Conservation (phyloP, 2,888 invertebrate species). For the Ariolimax columbianus region DNA sequence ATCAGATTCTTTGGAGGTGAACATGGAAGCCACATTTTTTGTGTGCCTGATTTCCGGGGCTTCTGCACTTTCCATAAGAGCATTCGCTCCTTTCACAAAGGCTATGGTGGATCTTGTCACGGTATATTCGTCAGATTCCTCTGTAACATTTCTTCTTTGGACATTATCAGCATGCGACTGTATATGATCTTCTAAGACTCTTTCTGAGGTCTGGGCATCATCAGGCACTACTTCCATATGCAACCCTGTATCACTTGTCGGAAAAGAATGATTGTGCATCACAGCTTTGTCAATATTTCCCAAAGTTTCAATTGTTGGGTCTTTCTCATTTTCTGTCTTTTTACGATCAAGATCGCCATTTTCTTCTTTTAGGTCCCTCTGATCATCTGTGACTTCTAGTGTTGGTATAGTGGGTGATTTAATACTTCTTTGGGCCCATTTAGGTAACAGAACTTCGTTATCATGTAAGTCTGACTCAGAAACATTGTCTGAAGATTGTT, state of each 20-base stretch:
- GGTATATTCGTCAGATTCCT: slow-evolving; percentile 45
- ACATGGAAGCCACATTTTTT: slow-evolving; percentile 56
- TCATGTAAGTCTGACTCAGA: not conserved
- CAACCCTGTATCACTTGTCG: not conserved
- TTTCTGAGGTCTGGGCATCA: slow-evolving; percentile 2
- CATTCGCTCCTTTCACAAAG: slow-evolving; percentile 56
- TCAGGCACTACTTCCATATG: slow-evolving; percentile 52
- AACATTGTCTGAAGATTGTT: slow-evolving; percentile 9
- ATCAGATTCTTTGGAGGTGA: slow-evolving; percentile 60
- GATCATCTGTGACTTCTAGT: slow-evolving; percentile 30
- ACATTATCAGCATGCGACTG: slow-evolving; percentile 38
- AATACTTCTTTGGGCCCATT: slow-evolving; percentile 58
- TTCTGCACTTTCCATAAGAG: slow-evolving; percentile 59
- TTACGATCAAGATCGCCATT: not conserved
- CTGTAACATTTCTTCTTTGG: slow-evolving; percentile 31
- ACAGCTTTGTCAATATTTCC: slow-evolving; percentile 46
- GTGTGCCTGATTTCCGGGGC: slow-evolving; percentile 54
- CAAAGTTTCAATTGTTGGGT: not conserved
- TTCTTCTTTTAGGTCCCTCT: not conserved
- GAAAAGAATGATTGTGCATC: not conserved
- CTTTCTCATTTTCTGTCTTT: not conserved
- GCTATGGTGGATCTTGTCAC: slow-evolving; percentile 58
- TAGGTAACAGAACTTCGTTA: slow-evolving; percentile 53
- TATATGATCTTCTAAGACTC: slow-evolving; percentile 46
- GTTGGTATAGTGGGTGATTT: slow-evolving; percentile 52